Evolutionary conservation across 2,113 vertebrate genomes (phyloP).

Genomic region (Cacatua alba): DNA sequence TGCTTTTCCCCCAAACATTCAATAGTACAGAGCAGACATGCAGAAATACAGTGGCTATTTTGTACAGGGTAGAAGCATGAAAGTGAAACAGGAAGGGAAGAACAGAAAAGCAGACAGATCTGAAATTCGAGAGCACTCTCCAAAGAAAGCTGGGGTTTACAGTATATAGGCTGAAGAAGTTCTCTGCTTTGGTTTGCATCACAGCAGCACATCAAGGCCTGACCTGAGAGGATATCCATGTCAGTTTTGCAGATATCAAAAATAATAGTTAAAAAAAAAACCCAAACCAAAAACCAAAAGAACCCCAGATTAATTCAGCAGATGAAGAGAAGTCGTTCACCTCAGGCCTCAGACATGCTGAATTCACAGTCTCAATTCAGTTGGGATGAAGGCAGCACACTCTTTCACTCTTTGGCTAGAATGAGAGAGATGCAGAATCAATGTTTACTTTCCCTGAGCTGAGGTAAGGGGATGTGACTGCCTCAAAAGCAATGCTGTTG

Average conservation of each 20-base stretch:
- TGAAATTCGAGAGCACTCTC: not conserved
- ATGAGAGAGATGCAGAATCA: not conserved
- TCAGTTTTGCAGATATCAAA: not conserved
- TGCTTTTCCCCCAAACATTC: not conserved
- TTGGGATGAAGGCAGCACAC: not conserved
- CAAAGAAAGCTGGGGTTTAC: not conserved
- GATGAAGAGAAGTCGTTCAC: not conserved
- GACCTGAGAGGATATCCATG: not conserved
- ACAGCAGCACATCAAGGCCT: not conserved
- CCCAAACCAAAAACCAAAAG: not conserved
- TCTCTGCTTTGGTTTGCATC: not conserved
- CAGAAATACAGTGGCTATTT: not conserved
- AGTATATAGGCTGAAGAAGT: not conserved
- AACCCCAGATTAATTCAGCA: not conserved
- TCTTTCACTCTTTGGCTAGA: not conserved
- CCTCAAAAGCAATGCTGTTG: not conserved
- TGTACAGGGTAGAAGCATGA: not conserved
- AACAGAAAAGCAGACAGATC: not conserved
- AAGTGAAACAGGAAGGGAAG: not conserved
- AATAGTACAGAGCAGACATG: not conserved
- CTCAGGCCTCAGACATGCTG: not conserved
- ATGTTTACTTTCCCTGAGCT: not conserved
- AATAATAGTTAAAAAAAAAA: not conserved
- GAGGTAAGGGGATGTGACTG: not conserved
- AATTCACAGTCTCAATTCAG: not conserved